Evolutionary conservation across 2,888 invertebrate species (phyloP).

Genomic region (Zaprionus lineosus): DNA sequence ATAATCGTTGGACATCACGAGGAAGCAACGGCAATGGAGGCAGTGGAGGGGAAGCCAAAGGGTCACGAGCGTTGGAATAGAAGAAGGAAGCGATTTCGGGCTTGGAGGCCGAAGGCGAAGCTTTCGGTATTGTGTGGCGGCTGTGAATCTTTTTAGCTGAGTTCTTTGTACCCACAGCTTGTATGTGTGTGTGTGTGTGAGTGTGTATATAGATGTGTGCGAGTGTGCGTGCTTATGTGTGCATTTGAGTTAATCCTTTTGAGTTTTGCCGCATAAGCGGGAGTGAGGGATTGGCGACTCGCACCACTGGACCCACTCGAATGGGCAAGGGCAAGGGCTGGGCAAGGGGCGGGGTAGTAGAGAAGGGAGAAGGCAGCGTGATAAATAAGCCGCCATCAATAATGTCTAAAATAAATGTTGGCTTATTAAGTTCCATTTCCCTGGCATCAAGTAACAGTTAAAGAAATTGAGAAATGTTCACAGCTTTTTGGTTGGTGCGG

Average conservation of each 20-base stretch:
- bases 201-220: slow-evolving; percentile 13
- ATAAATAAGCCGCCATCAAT: slow-evolving; percentile 74
- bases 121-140: slow-evolving; percentile 72
- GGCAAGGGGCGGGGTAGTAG: background rate
- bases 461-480: slow-evolving; percentile 68
- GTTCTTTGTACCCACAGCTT: slow-evolving; percentile 48
- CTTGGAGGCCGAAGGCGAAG: slow-evolving; percentile 60
- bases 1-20: slow-evolving; percentile 70
- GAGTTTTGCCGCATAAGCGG: slow-evolving; percentile 78
- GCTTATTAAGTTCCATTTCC: slow-evolving; percentile 77
- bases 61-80: background rate
- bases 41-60: slow-evolving; percentile 1
- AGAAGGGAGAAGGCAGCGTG: slow-evolving; percentile 2
- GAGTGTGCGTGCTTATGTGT: slow-evolving; percentile 22
- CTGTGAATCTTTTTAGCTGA: slow-evolving; percentile 68
- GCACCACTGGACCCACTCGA: slow-evolving; percentile 57
- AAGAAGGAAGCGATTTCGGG: too few relatives aligned
- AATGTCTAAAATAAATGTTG: slow-evolving; percentile 77
- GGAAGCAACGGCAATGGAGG: slow-evolving; percentile 1
- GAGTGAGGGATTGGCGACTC: background rate
- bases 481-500: slow-evolving; percentile 53
- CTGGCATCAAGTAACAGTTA: slow-evolving; percentile 64
- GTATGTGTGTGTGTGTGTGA: slow-evolving; percentile 4
- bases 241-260: slow-evolving; percentile 76
- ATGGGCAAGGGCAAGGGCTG: background rate